phyloP scores from a whole-genome alignment of 2,113 vertebrate species.

The Calidris pygmaea region DNA sequence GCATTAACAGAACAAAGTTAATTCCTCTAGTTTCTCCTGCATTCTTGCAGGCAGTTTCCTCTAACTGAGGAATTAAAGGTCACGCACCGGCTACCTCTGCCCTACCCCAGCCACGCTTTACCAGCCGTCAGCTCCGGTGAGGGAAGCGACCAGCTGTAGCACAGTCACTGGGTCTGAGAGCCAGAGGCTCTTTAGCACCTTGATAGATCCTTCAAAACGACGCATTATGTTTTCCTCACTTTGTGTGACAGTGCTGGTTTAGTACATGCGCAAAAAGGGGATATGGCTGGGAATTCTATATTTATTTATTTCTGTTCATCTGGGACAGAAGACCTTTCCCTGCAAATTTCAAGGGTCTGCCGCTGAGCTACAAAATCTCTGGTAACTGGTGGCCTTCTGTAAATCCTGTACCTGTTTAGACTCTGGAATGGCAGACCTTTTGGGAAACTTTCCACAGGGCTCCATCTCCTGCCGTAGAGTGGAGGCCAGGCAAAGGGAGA shows the following conservation, averaged over 20 bases:
- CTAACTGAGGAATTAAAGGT: constrained; percentile 24
- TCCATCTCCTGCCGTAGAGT: accelerated
- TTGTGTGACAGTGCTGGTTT: neutral
- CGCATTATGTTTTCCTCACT: neutral
- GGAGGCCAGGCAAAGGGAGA: neutral
- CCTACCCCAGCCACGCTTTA: neutral
- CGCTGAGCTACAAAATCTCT: neutral
- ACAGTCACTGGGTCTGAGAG: neutral
- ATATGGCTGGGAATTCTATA: neutral
- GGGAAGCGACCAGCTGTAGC: neutral
- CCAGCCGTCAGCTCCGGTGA: accelerated
- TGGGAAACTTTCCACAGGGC: neutral
- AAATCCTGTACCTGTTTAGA: neutral
- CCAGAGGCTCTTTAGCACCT: neutral
- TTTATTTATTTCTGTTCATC: neutral
- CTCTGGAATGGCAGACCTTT: neutral
- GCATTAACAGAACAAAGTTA: constrained; percentile 42
- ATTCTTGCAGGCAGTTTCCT: constrained; percentile 34
- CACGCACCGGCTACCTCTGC: neutral
- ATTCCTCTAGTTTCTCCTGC: constrained; percentile 39
- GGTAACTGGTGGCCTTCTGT: neutral
- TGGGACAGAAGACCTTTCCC: neutral
- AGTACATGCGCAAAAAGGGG: neutral
- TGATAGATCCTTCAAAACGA: neutral
- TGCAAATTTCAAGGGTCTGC: neutral